phyloP scores from a whole-genome alignment of 2,797 vertebrate genomes.

The Gymnocypris eckloni region DNA sequence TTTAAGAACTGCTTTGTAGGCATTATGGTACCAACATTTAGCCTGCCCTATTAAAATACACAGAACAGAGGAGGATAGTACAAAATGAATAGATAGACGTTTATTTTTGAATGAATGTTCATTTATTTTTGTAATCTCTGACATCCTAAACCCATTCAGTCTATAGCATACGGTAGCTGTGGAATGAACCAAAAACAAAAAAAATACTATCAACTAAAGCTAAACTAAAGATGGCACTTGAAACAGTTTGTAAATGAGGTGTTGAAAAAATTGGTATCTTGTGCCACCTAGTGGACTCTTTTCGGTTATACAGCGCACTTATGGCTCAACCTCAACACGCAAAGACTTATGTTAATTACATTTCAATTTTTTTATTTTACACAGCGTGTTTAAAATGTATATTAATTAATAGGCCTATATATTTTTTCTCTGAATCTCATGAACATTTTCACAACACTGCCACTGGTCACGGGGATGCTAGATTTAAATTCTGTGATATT shows the following conservation, averaged over 20 bases:
- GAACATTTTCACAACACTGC: too few relatives aligned
- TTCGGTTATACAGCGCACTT: not conserved
- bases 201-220: not conserved
- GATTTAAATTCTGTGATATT: not conserved
- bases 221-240: not conserved
- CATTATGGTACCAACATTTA: not conserved
- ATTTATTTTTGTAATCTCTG: not conserved
- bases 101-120: not conserved
- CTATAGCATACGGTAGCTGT: not conserved
- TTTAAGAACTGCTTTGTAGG: not conserved
- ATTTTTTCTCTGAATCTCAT: too few relatives aligned
- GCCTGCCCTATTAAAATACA: not conserved
- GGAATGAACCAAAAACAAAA: not conserved
- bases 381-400: too few relatives aligned
- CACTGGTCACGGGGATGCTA: not conserved
- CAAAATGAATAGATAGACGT: not conserved
- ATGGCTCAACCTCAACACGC: too few relatives aligned
- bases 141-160: not conserved
- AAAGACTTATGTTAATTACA: not conserved
- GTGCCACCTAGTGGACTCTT: conserved; percentile 53
- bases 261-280: conserved; percentile 9
- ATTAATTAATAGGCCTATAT: too few relatives aligned
- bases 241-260: not conserved
- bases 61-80: not conserved
- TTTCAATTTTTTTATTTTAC: not conserved